phyloP scores from a whole-genome alignment of 2,797 vertebrate genomes.

The Pelodytes ibericus region DNA sequence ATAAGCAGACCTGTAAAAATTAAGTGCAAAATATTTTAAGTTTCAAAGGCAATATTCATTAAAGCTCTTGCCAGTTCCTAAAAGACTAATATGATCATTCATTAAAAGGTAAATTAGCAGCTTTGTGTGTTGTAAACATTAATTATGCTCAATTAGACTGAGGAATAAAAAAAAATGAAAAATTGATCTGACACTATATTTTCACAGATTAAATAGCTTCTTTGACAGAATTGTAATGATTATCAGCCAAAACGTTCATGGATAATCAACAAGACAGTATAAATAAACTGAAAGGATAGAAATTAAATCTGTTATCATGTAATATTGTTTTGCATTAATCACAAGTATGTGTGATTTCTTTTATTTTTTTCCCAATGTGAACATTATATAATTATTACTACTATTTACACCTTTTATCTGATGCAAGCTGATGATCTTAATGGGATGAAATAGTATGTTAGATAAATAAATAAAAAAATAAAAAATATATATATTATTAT shows the following conservation, averaged over 20 bases:
- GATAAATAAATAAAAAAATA: no score
- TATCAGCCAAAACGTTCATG: background rate
- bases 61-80: background rate
- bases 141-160: conserved; percentile 4
- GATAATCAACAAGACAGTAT: background rate
- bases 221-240: background rate
- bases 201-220: background rate
- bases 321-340: no score
- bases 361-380: no score
- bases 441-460: no score
- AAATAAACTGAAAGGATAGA: background rate
- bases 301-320: background rate
- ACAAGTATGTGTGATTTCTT: no score
- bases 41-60: background rate
- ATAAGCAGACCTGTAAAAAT: background rate
- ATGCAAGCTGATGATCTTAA: no score
- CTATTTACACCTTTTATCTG: no score
- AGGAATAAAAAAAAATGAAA: background rate
- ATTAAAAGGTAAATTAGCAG: background rate
- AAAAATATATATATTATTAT: no score
- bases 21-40: background rate
- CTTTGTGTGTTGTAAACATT: background rate
- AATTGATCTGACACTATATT: background rate
- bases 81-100: background rate
- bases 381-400: no score